Conservation (phyloP, 1,140 invertebrate genomes). For the Drosophila tropicalis region DNA sequence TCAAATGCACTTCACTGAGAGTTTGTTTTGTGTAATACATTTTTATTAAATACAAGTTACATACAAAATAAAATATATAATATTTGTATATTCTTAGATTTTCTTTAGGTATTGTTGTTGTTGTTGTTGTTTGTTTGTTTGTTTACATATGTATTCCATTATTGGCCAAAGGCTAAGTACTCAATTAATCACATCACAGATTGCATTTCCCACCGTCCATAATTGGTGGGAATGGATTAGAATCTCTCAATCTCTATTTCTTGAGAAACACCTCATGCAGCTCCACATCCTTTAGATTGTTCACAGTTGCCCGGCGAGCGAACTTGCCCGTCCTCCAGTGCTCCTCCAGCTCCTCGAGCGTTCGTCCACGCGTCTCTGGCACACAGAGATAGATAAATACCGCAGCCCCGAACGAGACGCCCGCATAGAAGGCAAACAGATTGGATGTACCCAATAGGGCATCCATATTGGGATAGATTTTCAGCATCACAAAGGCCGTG, state of each 20-base stretch:
- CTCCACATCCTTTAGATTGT: conserved; percentile 67
- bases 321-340: conserved; percentile 83
- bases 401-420: conserved; percentile 87
- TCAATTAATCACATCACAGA: conserved; percentile 68
- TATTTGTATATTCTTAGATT: conserved; percentile 7
- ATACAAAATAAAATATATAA: too few relatives aligned
- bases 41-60: conserved; percentile 2
- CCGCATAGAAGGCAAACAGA: conserved; percentile 90
- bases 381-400: conserved; percentile 88
- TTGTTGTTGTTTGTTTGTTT: conserved; percentile 47
- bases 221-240: background rate
- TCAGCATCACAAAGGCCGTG: conserved; percentile 89
- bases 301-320: conserved; percentile 32
- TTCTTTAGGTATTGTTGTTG: conserved; percentile 21
- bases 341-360: conserved; percentile 89
- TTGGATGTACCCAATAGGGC: conserved; percentile 85
- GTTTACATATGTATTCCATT: conserved; percentile 52
- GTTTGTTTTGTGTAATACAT: background rate
- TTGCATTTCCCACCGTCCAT: conserved; percentile 49
- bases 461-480: conserved; percentile 88
- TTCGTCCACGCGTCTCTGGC: conserved; percentile 92
- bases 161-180: conserved; percentile 72
- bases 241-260: conserved; percentile 41
- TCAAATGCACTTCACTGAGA: background rate
- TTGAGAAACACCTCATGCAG: conserved; percentile 66